Conservation (phyloP, 2,888 invertebrate genomes). For the Microplitis manilae region DNA sequence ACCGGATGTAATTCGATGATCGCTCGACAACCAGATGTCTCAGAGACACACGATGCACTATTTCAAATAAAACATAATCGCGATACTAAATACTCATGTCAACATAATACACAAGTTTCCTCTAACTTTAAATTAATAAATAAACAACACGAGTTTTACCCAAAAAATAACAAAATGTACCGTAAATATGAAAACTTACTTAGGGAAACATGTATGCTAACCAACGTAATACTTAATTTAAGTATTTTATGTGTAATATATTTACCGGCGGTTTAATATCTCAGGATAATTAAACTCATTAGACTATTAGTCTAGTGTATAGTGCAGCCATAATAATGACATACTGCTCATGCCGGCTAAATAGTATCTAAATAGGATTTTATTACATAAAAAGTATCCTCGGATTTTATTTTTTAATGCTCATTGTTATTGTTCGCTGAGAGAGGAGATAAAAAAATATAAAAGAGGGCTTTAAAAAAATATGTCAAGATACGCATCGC, state of each 20-base stretch:
- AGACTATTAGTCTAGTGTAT: not conserved
- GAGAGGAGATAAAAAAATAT: not conserved
- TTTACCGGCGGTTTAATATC: not conserved
- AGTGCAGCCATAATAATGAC: not conserved
- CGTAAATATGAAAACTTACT: no score
- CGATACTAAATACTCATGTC: not conserved
- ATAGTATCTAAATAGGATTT: not conserved
- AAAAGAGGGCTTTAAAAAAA: not conserved
- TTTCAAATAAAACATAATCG: not conserved
- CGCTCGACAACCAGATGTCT: slow-evolving; percentile 26
- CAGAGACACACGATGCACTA: slow-evolving; percentile 19
- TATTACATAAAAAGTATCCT: not conserved
- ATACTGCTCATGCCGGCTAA: not conserved
- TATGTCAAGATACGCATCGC: not conserved
- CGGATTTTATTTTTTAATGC: not conserved
- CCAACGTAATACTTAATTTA: not conserved
- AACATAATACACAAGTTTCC: no score
- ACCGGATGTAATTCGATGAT: slow-evolving; percentile 30
- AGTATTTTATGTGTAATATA: not conserved
- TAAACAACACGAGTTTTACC: no score
- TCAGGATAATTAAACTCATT: not conserved
- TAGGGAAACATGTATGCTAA: not conserved
- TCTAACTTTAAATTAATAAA: no score
- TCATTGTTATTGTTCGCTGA: not conserved
- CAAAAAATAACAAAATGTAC: no score